phyloP scores from a whole-genome alignment of 2,113 vertebrate genomes.

The Colistium nudipinnis region DNA sequence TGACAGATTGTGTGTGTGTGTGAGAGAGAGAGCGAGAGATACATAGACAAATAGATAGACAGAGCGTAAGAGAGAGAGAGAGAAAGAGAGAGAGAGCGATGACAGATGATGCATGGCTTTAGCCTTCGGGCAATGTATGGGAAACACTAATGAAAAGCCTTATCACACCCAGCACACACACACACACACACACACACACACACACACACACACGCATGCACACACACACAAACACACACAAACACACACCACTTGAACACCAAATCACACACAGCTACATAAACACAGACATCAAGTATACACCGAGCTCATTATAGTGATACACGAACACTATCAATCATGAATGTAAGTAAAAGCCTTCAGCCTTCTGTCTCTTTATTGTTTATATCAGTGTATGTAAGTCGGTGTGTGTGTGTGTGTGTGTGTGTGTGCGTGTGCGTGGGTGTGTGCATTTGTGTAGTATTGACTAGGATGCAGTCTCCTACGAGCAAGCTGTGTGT shows the following conservation, averaged over 20 bases:
- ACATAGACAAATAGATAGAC: neutral
- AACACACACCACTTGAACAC: slow-evolving; percentile 20
- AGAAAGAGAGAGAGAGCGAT: slow-evolving; percentile 9
- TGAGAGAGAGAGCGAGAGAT: neutral
- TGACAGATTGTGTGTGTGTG: no score
- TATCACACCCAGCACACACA: slow-evolving; percentile 45
- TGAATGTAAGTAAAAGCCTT: slow-evolving; percentile 44
- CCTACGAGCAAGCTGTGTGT: slow-evolving; percentile 50
- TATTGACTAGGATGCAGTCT: slow-evolving; percentile 67
- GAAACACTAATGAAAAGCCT: slow-evolving; percentile 71
- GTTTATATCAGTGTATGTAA: slow-evolving; percentile 18
- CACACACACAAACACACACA: slow-evolving; percentile 1
- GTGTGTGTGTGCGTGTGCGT: slow-evolving; percentile 21
- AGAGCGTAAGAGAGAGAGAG: slow-evolving; percentile 1
- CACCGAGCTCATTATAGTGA: slow-evolving; percentile 64
- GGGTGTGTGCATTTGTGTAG: slow-evolving; percentile 32
- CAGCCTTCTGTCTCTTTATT: slow-evolving; percentile 18
- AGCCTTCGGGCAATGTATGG: slow-evolving; percentile 58
- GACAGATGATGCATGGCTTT: slow-evolving; percentile 56
- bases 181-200: slow-evolving; percentile 23
- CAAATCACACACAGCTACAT: slow-evolving; percentile 17
- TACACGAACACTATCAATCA: slow-evolving; percentile 65
- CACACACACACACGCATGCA: slow-evolving; percentile 3
- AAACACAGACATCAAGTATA: slow-evolving; percentile 37
- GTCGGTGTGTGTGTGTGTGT: slow-evolving; percentile 37